Percentiles rank a stretch among this genome's conserved stretches.
Evolutionary conservation across 2,113 vertebrate species (phyloP).

Genomic region (Pseudonaja textilis): DNA sequence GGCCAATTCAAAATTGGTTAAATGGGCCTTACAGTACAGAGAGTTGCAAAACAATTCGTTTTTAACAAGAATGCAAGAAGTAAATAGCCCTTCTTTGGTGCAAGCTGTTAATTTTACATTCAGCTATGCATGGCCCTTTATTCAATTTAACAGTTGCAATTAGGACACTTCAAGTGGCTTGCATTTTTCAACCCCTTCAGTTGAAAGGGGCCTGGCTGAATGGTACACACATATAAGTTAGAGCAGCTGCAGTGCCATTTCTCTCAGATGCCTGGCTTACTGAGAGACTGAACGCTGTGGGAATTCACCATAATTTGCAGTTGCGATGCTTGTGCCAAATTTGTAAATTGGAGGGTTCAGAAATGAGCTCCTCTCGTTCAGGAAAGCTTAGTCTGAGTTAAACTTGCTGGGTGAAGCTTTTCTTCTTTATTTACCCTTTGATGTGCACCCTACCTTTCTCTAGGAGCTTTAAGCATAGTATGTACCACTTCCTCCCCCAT

Average conservation of each 20-base stretch:
- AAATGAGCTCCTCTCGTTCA: neutral
- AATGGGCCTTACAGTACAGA: slow-evolving; percentile 48
- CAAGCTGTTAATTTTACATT: neutral
- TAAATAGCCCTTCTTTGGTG: slow-evolving; percentile 39
- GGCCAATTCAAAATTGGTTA: slow-evolving; percentile 37
- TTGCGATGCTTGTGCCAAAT: neutral
- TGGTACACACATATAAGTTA: neutral
- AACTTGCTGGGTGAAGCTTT: neutral
- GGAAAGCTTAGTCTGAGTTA: neutral
- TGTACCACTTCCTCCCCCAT: neutral
- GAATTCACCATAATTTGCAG: neutral
- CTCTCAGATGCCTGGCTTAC: neutral
- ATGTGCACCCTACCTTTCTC: neutral
- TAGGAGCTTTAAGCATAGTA: neutral
- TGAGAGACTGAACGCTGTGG: neutral
- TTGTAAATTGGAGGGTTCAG: neutral
- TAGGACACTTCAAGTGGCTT: rapidly evolving
- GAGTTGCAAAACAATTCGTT: slow-evolving; percentile 46
- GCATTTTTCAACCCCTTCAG: neutral
- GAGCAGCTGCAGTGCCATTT: rapidly evolving
- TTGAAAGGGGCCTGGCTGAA: neutral
- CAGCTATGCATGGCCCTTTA: neutral
- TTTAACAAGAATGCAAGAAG: slow-evolving; percentile 28
- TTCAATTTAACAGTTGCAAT: rapidly evolving
- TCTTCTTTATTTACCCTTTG: neutral